phyloP scores from a whole-genome alignment of 2,888 invertebrate genomes.

The Polyommatus icarus region DNA sequence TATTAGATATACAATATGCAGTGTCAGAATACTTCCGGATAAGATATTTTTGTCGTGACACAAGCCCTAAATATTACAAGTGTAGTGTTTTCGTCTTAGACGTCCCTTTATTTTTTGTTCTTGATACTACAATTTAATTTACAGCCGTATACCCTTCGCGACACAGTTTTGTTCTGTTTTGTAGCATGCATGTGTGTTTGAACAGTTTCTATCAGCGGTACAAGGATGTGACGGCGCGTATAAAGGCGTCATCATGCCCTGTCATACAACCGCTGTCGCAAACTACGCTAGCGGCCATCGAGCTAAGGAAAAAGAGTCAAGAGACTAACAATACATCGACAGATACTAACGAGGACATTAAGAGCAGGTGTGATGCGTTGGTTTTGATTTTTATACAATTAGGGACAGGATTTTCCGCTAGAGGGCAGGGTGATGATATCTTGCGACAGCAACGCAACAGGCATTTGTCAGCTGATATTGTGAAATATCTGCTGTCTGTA shows the following conservation, averaged over 20 bases:
- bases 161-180: slow-evolving; percentile 29
- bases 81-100: too few species aligned
- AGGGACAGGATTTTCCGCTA: background rate
- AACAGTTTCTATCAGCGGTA: slow-evolving; percentile 94
- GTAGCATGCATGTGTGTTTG: slow-evolving; percentile 50
- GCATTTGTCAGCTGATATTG: background rate
- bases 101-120: too few species aligned
- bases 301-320: slow-evolving; percentile 57
- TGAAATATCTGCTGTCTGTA: background rate
- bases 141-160: background rate
- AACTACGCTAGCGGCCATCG: slow-evolving; percentile 57
- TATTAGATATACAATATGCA: too few species aligned
- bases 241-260: slow-evolving; percentile 91
- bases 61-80: too few species aligned
- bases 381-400: slow-evolving; percentile 41
- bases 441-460: background rate
- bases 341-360: slow-evolving; percentile 68
- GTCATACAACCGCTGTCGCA: slow-evolving; percentile 83
- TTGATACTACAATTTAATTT: background rate
- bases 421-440: background rate
- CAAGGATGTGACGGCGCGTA: slow-evolving; percentile 92
- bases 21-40: too few species aligned
- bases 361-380: slow-evolving; percentile 73
- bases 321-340: slow-evolving; percentile 64
- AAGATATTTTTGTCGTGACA: too few species aligned